Conservation (phyloP, 2,797 vertebrate genomes). For the Naso thynnoides region DNA sequence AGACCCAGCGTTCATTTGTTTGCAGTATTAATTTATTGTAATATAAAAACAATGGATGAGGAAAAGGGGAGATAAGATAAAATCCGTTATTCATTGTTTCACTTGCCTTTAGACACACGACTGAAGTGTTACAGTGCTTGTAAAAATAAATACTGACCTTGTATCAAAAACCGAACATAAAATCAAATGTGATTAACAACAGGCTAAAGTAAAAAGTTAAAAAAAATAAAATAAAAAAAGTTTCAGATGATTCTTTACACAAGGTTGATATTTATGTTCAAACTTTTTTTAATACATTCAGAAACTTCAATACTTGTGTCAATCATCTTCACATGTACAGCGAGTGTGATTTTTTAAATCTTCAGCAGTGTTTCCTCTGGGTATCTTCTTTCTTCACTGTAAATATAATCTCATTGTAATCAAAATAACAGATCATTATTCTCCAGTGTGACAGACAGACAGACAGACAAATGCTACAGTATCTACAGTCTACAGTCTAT, state of each 20-base stretch:
- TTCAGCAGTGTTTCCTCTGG: slow-evolving; percentile 23
- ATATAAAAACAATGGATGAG: slow-evolving; percentile 39
- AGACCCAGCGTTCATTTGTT: slow-evolving; percentile 46
- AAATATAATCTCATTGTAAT: slow-evolving; percentile 42
- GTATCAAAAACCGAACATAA: slow-evolving; percentile 50
- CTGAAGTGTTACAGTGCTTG: slow-evolving; percentile 20
- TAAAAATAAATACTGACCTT: slow-evolving; percentile 70
- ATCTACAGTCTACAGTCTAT: slow-evolving; percentile 6
- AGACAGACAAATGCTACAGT: slow-evolving; percentile 18
- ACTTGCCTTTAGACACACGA: slow-evolving; percentile 29
- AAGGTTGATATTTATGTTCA: slow-evolving; percentile 20
- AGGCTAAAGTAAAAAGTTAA: slow-evolving; percentile 25
- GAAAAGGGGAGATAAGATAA: background rate
- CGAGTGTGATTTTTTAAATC: slow-evolving; percentile 32
- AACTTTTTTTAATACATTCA: slow-evolving; percentile 53
- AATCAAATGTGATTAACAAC: slow-evolving; percentile 48
- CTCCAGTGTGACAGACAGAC: slow-evolving; percentile 31
- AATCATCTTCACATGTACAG: slow-evolving; percentile 39
- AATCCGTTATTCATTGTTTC: slow-evolving; percentile 39
- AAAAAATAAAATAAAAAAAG: slow-evolving; percentile 1
- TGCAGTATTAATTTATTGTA: slow-evolving; percentile 27
- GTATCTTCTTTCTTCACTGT: slow-evolving; percentile 2
- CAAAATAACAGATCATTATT: slow-evolving; percentile 24
- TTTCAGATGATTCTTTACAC: slow-evolving; percentile 32
- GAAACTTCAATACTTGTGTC: slow-evolving; percentile 46